phyloP scores from a whole-genome alignment of 2,113 vertebrate genomes.

The Diadophis punctatus region DNA sequence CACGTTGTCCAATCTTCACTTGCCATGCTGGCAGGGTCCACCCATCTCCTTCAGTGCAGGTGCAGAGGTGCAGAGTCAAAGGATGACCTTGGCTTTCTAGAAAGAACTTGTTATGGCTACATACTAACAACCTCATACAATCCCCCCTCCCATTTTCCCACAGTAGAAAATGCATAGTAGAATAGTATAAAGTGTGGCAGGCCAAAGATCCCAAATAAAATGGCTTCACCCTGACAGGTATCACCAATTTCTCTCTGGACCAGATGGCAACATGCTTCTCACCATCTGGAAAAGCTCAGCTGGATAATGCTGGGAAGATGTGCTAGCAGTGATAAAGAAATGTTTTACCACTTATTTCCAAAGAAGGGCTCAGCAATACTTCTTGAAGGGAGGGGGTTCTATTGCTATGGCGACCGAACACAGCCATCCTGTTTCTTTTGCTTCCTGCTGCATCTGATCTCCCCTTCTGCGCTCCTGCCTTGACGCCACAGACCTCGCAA shows the following conservation, averaged over 20 bases:
- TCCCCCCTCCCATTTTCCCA: no score
- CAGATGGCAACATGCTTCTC: background rate
- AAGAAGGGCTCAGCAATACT: background rate
- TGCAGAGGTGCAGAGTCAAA: no score
- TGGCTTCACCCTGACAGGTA: no score
- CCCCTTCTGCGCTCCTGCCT: background rate
- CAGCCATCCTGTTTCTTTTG: background rate
- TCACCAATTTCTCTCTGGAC: background rate
- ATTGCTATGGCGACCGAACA: background rate
- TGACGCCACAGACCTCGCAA: background rate
- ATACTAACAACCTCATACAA: no score
- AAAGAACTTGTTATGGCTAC: no score
- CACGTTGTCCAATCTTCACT: no score
- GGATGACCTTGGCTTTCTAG: no score
- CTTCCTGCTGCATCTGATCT: background rate
- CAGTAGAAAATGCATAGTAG: no score
- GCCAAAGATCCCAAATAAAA: no score
- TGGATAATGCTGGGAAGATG: background rate
- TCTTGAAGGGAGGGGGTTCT: background rate
- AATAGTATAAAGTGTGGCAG: no score
- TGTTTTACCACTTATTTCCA: background rate
- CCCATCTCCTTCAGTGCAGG: no score
- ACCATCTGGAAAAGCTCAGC: background rate
- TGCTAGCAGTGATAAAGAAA: background rate
- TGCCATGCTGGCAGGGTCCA: no score